Conservation (phyloP, 1,140 invertebrate genomes). For the Caenorhabditis inopinata region DNA sequence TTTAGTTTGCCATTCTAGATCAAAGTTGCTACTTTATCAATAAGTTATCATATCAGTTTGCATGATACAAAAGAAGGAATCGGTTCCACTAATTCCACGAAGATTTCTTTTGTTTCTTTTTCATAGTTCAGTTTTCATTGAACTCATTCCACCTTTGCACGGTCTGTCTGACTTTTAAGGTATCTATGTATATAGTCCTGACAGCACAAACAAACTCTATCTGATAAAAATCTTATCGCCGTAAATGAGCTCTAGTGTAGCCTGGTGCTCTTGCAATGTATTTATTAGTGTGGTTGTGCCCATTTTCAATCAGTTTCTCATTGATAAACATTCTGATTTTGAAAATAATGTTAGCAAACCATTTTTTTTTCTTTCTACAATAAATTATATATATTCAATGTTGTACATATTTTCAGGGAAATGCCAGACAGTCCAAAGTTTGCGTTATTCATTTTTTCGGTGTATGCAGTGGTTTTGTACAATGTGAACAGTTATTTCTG, state of each 20-base stretch:
- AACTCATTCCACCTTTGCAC: no score
- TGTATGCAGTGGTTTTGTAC: neutral
- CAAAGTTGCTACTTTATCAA: neutral
- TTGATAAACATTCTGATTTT: neutral
- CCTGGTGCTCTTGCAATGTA: neutral
- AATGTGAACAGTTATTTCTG: slow-evolving; percentile 3
- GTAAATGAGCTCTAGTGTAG: slow-evolving; percentile 11
- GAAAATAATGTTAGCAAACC: no score
- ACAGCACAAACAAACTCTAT: no score
- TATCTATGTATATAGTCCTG: no score
- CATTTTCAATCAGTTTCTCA: neutral
- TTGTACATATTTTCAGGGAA: neutral
- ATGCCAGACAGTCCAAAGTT: slow-evolving; percentile 3
- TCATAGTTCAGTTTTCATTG: no score
- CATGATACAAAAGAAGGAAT: no score
- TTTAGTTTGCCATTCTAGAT: no score
- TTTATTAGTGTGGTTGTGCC: slow-evolving; percentile 1
- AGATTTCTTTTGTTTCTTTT: no score
- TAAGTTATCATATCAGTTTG: neutral
- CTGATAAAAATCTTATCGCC: no score
- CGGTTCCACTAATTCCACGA: no score
- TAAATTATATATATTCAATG: neutral
- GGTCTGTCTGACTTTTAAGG: no score
- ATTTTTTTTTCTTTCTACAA: neutral
- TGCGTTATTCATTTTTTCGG: neutral